A percentile compares a stretch with the other conserved stretches of the same genome.
Conservation (phyloP, 1,140 invertebrate species). For the Nebria ingens region DNA sequence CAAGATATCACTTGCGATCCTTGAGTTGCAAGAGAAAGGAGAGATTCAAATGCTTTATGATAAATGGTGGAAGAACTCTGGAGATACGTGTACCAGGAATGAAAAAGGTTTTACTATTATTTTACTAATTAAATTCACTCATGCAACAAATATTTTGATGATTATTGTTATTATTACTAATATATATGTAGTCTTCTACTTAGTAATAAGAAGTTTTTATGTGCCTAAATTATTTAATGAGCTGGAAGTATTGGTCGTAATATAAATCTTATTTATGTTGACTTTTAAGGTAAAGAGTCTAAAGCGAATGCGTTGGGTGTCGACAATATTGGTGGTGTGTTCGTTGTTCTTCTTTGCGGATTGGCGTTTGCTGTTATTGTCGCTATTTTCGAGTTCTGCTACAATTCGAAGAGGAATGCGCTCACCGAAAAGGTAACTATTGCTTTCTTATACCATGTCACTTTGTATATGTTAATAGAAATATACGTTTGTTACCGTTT, state of each 20-base stretch:
- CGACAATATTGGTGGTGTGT: conserved; percentile 87
- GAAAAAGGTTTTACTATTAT: too few relatives aligned
- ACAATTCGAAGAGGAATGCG: conserved; percentile 63
- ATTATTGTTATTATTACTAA: too few relatives aligned
- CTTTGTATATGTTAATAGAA: too few relatives aligned
- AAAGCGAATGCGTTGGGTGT: conserved; percentile 74
- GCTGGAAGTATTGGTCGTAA: too few relatives aligned
- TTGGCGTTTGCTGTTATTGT: conserved; percentile 62
- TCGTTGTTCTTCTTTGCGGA: conserved; percentile 80
- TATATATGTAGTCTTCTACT: too few relatives aligned
- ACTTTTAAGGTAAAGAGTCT: conserved; percentile 59
- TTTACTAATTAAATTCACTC: too few relatives aligned
- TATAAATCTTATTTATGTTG: too few relatives aligned
- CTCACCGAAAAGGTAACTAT: conserved; percentile 51
- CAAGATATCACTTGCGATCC: conserved; percentile 87
- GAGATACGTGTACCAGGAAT: conserved; percentile 80
- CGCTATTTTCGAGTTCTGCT: conserved; percentile 72
- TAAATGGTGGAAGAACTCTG: conserved; percentile 91
- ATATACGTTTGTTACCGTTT: too few relatives aligned
- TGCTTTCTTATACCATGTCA: conserved; percentile 8
- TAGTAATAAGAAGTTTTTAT: too few relatives aligned
- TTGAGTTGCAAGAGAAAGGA: conserved; percentile 92
- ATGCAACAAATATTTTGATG: conserved; percentile 75
- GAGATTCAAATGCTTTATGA: conserved; percentile 90
- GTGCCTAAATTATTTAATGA: too few relatives aligned